Base-by-base conservation (phyloP, 2,113 vertebrate species). In the Choloepus hoffmanni region DNA sequence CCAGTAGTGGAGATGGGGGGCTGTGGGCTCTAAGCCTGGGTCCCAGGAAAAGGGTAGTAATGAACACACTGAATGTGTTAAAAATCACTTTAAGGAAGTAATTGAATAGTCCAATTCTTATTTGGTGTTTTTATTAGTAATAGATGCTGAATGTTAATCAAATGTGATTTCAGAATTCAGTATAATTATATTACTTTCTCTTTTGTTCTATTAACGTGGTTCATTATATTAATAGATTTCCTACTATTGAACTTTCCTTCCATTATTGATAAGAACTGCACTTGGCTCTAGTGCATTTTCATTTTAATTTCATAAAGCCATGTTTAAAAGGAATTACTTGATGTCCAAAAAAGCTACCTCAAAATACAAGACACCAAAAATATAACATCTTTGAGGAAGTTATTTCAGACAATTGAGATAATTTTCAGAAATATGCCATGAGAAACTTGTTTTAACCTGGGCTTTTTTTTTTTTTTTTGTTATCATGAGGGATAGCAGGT, bases 191-290 rank as follows among this genome's bases (percentile, higher is more conserved):
- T 43, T 3, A 60, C 74, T 94, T 76, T 62, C 48, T 76, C 19
- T 58, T 76, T 89, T 78, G 11, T 62, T 62, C 33, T 58, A 62
- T 62, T 70, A 53, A 77, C 60, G 30, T 78, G 9, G 40, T 67
- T 89, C 16, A 24, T 84, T 48, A 33, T 33, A 84, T 83, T 67
- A 26, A 83, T 68, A 58, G 19, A 94, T 76, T 76, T 84, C 48
- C 30, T 76, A 74, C n/a, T 67, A 68, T 40, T 84, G 70, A 89
- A 67, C 45, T 50, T 43, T 89, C 92, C n/a, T 89, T 89, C 43
- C 19, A 65, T 74, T 89, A 63, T 14, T 76, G 28, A 28, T 28
- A 26, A 89, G 83, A 84, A 76, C 58, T 3, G 5, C 7, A 12
- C 28, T 74, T 89, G 67, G 26, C 79, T 76, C 55, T 89, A 11